phyloP scores from a whole-genome alignment of 2,797 vertebrate genomes.

The Leptoclinus maculatus region DNA sequence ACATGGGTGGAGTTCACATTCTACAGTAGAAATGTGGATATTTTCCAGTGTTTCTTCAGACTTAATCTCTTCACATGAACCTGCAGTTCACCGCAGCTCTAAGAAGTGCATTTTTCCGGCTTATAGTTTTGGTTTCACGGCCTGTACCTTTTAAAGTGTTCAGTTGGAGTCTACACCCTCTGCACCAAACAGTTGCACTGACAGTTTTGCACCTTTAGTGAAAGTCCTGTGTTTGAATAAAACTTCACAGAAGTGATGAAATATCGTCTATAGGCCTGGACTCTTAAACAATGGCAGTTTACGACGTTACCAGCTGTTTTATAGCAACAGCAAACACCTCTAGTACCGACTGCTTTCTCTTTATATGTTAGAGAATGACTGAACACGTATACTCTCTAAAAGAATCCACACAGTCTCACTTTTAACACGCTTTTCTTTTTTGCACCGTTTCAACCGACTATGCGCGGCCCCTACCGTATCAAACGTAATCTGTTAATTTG shows the following conservation, averaged over 20 bases:
- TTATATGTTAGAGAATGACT: neutral
- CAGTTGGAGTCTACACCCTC: neutral
- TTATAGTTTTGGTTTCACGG: neutral
- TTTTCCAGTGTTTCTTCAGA: neutral
- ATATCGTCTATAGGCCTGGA: too few relatives aligned
- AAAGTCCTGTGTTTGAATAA: too few relatives aligned
- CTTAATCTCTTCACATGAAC: too few relatives aligned
- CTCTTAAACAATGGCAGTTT: too few relatives aligned
- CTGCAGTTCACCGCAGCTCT: too few relatives aligned
- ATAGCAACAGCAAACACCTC: neutral
- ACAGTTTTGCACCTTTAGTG: too few relatives aligned
- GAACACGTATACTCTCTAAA: neutral
- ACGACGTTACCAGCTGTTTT: too few relatives aligned
- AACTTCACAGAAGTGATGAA: neutral
- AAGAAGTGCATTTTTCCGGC: too few relatives aligned
- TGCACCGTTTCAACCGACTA: conserved; percentile 15
- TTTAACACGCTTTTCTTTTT: conserved; percentile 19
- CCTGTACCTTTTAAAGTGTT: neutral
- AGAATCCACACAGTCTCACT: neutral
- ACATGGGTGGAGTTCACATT: neutral
- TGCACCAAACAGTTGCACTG: too few relatives aligned
- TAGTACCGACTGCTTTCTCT: neutral
- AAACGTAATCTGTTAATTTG: conserved; percentile 62
- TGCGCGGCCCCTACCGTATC: conserved; percentile 14
- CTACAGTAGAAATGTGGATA: neutral